Evolutionary conservation across 2,113 vertebrate genomes (phyloP).

Genomic region (Dendrocopos noguchii): DNA sequence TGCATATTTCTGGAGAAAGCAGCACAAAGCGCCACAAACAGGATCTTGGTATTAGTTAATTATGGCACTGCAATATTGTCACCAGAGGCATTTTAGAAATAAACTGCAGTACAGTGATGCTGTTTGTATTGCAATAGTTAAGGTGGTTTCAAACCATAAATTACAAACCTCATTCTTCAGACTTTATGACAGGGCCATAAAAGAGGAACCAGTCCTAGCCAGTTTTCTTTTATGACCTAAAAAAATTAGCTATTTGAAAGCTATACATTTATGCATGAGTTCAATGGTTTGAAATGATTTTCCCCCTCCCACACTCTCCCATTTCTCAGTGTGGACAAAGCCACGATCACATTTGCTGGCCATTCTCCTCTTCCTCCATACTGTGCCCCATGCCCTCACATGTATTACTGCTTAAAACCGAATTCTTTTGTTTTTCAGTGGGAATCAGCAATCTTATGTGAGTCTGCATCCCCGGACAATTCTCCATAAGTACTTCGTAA

Average conservation of each 20-base stretch:
- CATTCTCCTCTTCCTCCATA: background rate
- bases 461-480: slow-evolving; percentile 16
- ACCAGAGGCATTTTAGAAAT: slow-evolving; percentile 64
- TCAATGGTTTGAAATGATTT: slow-evolving; percentile 10
- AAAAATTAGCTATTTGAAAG: slow-evolving; percentile 61
- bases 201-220: slow-evolving; percentile 36
- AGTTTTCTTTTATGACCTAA: slow-evolving; percentile 60
- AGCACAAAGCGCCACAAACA: slow-evolving; percentile 53
- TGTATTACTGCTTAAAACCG: background rate
- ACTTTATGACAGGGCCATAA: slow-evolving; percentile 44
- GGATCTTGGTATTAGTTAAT: slow-evolving; percentile 75
- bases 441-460: background rate
- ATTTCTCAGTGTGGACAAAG: background rate
- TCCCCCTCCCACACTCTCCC: background rate
- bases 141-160: slow-evolving; percentile 58
- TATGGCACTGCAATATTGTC: slow-evolving; percentile 68
- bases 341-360: background rate
- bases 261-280: slow-evolving; percentile 56
- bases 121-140: slow-evolving; percentile 74
- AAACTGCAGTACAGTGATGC: slow-evolving; percentile 64
- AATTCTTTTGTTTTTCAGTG: background rate
- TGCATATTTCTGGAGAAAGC: slow-evolving; percentile 35
- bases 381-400: background rate
- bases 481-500: slow-evolving; percentile 20
- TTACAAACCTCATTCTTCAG: slow-evolving; percentile 61